A percentile compares a stretch with the other conserved stretches of the same genome.
phyloP scores from a whole-genome alignment of 37 sponge, comb jelly and placozoan species.

The Petrosia ficiformis region DNA sequence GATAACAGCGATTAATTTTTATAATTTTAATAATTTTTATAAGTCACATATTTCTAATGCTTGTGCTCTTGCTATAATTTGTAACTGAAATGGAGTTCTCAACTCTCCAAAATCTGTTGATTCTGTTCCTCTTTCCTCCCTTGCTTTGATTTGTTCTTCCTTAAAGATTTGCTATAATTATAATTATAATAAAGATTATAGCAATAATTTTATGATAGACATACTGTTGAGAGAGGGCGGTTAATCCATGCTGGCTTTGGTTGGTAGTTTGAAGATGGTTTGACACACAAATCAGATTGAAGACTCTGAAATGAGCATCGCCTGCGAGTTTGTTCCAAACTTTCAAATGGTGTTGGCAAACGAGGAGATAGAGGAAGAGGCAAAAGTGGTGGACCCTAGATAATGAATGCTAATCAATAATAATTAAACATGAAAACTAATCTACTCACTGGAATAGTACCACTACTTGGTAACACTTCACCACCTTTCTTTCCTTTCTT shows the following conservation, averaged over 20 bases:
- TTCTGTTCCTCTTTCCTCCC: slow-evolving; percentile 63
- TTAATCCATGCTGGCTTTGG: slow-evolving; percentile 56
- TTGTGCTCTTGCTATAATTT: slow-evolving; percentile 74
- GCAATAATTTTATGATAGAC: slow-evolving; percentile 2
- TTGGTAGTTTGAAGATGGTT: slow-evolving; percentile 46
- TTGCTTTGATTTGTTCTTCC: slow-evolving; percentile 22
- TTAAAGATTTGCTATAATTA: slow-evolving; percentile 32
- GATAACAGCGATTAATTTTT: too few species aligned
- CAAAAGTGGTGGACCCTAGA: slow-evolving; percentile 59
- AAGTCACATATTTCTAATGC: slow-evolving; percentile 65
- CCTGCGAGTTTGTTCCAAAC: slow-evolving; percentile 33
- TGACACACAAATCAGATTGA: slow-evolving; percentile 39
- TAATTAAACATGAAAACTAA: too few species aligned
- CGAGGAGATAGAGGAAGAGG: slow-evolving; percentile 69
- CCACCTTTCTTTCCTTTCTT: slow-evolving; percentile 52
- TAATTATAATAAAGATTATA: not conserved
- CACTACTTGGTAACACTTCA: slow-evolving; percentile 2
- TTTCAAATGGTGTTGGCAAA: slow-evolving; percentile 67
- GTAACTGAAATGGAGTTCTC: slow-evolving; percentile 78
- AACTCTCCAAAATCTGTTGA: slow-evolving; percentile 76
- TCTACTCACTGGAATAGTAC: not conserved
- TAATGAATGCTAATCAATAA: not conserved
- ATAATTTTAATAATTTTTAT: too few species aligned
- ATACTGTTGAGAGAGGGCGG: slow-evolving; percentile 45
- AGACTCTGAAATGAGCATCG: slow-evolving; percentile 32